These are phyloP conservation scores for Nerophis lumbriciformis DNA, from an alignment of 2,113 vertebrate genomes.

Conservation along the genomic window DNA sequence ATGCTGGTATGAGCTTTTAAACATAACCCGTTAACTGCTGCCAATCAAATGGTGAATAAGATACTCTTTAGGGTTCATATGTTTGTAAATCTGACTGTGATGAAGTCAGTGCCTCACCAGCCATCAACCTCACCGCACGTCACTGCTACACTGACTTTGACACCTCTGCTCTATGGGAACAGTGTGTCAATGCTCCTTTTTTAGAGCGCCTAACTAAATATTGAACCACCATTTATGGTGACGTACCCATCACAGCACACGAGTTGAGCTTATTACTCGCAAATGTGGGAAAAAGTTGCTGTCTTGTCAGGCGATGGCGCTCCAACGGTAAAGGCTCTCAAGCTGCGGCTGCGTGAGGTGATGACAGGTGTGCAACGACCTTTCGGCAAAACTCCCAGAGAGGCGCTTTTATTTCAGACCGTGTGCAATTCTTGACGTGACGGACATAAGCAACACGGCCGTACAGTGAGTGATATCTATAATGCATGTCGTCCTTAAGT, in stretches of 20 bases:
- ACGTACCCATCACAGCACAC: constrained; percentile 18
- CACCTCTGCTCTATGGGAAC: background rate
- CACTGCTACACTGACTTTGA: no score
- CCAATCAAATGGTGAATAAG: no score
- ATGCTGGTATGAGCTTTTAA: no score
- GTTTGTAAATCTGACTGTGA: no score
- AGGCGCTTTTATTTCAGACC: constrained; percentile 45
- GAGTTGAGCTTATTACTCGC: constrained; percentile 30
- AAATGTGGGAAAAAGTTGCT: constrained; percentile 22
- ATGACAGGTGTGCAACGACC: constrained; percentile 68
- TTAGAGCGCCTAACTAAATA: constrained; percentile 52
- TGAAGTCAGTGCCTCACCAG: no score
- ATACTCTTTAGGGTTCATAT: no score
- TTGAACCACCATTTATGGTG: constrained; percentile 42
- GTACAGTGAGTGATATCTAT: constrained; percentile 39
- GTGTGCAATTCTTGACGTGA: constrained; percentile 58
- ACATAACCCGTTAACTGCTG: no score
- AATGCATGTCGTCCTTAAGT: constrained; percentile 40
- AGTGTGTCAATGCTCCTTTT: constrained; percentile 55
- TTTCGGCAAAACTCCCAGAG: constrained; percentile 58
- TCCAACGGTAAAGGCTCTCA: constrained; percentile 49
- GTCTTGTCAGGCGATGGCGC: constrained; percentile 29
- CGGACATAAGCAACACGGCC: constrained; percentile 53
- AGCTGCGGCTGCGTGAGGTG: constrained; percentile 47
- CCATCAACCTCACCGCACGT: no score